phyloP scores from a whole-genome alignment of 2,113 vertebrate species.

The Ranitomeya variabilis region DNA sequence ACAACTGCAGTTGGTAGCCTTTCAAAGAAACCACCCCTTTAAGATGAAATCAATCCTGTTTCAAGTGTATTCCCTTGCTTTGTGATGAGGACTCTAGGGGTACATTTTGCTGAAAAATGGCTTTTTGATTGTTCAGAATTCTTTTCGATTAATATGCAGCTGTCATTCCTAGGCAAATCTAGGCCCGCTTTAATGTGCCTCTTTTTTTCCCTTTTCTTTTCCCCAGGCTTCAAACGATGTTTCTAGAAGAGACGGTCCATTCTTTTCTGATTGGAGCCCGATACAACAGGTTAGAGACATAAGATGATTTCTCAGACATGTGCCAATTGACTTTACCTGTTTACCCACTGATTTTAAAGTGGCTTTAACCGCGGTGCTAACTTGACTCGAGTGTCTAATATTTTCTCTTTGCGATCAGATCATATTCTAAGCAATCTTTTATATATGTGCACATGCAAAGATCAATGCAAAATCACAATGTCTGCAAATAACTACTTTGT shows the following conservation, averaged over 20 bases:
- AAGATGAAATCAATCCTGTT: constrained; percentile 99
- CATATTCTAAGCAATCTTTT: background rate
- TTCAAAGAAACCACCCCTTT: constrained; percentile 93
- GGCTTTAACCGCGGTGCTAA: background rate
- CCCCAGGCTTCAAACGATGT: constrained; percentile 79
- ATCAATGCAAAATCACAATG: background rate
- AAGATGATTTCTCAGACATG: constrained; percentile 52
- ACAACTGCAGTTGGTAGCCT: constrained; percentile 87
- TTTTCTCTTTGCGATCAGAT: background rate
- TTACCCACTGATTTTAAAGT: background rate
- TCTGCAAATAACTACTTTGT: background rate
- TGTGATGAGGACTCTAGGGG: constrained; percentile 88
- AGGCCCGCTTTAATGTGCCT: constrained; percentile 89
- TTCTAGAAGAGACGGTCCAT: constrained; percentile 66
- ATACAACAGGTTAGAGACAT: constrained; percentile 63
- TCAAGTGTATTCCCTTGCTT: constrained; percentile 88
- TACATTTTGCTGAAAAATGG: constrained; percentile 82
- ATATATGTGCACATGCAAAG: background rate
- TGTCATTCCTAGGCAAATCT: constrained; percentile 94
- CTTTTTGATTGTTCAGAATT: constrained; percentile 98
- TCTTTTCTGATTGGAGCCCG: constrained; percentile 61
- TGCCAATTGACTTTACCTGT: background rate
- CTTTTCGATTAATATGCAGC: constrained; percentile 99
- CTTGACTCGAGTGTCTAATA: background rate
- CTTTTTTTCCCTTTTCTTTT: constrained; percentile 73